Percentiles rank a stretch among this genome's conserved stretches.
Conservation (phyloP, 2,113 vertebrate species). For the Mesocricetus auratus region DNA sequence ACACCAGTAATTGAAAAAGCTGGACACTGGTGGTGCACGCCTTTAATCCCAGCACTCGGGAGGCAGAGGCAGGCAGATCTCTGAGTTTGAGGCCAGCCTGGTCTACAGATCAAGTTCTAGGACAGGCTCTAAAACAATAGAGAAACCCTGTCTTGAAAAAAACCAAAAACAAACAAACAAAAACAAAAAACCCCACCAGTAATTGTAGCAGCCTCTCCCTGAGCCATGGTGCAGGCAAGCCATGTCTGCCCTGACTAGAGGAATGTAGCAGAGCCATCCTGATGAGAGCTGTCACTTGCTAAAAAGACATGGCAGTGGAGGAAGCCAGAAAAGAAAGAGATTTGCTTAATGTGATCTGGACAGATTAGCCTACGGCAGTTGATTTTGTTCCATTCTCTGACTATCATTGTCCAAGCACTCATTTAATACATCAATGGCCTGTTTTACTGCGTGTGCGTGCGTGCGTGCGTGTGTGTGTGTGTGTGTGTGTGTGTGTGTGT, state of each 20-base stretch:
- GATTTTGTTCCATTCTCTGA: not conserved
- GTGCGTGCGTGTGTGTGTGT: not conserved
- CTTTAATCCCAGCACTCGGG: too few species aligned
- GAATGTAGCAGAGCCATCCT: not conserved
- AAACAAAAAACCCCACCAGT: too few species aligned
- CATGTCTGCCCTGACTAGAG: not conserved
- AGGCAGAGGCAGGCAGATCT: too few species aligned
- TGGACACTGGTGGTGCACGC: too few species aligned
- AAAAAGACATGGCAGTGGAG: not conserved
- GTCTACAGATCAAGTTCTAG: too few species aligned
- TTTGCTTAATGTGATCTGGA: not conserved
- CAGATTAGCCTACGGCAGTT: not conserved
- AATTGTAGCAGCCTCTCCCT: not conserved
- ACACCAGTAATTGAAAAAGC: not conserved
- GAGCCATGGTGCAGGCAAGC: not conserved
- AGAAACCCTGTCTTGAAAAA: too few species aligned
- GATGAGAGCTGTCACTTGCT: not conserved
- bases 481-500: not conserved
- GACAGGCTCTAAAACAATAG: too few species aligned
- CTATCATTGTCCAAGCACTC: not conserved
- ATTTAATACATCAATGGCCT: not conserved
- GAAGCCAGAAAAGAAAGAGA: not conserved
- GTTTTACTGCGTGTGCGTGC: not conserved
- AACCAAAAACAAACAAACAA: too few species aligned
- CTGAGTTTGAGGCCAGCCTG: too few species aligned